Base-by-base conservation (phyloP, 2,888 invertebrate species). In the Apamea anceps region DNA sequence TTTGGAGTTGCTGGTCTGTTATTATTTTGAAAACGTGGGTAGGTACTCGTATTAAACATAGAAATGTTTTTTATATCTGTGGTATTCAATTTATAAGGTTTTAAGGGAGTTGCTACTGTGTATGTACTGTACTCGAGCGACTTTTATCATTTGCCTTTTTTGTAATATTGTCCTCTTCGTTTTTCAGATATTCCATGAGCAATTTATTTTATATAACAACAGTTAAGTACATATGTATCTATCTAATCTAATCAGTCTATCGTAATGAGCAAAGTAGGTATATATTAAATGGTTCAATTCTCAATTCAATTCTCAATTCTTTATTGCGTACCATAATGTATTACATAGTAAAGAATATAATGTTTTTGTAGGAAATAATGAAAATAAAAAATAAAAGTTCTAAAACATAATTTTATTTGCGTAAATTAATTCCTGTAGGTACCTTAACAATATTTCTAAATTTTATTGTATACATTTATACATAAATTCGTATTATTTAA, bases 351-450 rank as follows among this genome's bases (percentile, higher is more conserved):
- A n/a, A n/a, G n/a, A n/a, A n/a, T n/a, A n/a, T n/a, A n/a, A n/a
- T n/a, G n/a, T n/a, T n/a, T n/a, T n/a, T n/a, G n/a, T n/a, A n/a
- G n/a, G n/a, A n/a, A n/a, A n/a, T 42, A 25, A 18, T 7, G 13
- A 42, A 72, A 80, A 81, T 10, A 28, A 79, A 37, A 65, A 25
- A 65, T 2, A 12, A 37, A 65, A 37, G 12, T 13, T 37, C 37
- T 6, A 6, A 37, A 65, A 37, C 8, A 65, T 37, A 12, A 25
- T 65, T 65, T 65, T 74, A 81, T 60, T 80, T 48, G 37, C 10
- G 15, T 12, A 45, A 66, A 48, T 73, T 5, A 37, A 48, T 57
- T 65, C 2, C n/a, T 62, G 12, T 45, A 25, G 28, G 13, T n/a
- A 73, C 32, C 7, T 32, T 32, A 78, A 54, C 6, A 28, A 73